These are phyloP conservation scores for Sebastes jordani DNA, from an alignment of 2,797 vertebrate species.

Conservation along the genomic window DNA sequence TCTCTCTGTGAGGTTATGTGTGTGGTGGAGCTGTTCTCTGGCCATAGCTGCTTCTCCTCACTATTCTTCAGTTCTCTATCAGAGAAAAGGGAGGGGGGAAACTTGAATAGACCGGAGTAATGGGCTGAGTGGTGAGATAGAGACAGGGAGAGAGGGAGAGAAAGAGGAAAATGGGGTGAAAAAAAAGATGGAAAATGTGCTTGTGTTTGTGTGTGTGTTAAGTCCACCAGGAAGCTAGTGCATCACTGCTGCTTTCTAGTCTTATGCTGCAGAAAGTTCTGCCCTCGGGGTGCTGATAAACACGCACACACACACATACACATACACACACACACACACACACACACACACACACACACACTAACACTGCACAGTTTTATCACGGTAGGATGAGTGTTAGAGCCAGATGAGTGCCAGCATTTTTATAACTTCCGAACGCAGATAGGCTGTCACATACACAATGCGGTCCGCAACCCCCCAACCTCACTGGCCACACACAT, in stretches of 20 bases:
- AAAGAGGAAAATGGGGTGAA: not conserved
- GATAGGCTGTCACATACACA: not conserved
- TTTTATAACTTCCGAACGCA: slow-evolving; percentile 11
- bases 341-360: slow-evolving; percentile 6
- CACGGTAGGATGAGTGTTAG: slow-evolving; percentile 17
- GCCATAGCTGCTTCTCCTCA: slow-evolving; percentile 37
- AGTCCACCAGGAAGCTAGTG: slow-evolving; percentile 52
- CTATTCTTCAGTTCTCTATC: slow-evolving; percentile 38
- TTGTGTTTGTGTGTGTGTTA: slow-evolving; percentile 3
- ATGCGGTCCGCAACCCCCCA: not conserved
- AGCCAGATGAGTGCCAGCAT: slow-evolving; percentile 18
- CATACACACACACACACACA: slow-evolving; percentile 1
- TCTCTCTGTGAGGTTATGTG: not conserved
- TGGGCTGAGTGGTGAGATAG: slow-evolving; percentile 44
- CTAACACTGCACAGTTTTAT: slow-evolving; percentile 22
- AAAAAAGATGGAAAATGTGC: not conserved
- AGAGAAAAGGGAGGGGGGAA: slow-evolving; percentile 6
- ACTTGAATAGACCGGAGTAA: slow-evolving; percentile 54
- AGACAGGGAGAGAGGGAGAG: not conserved
- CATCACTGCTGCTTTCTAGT: slow-evolving; percentile 65
- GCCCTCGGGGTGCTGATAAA: slow-evolving; percentile 40
- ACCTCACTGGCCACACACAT: not conserved
- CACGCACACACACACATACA: slow-evolving; percentile 9
- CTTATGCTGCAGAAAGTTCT: slow-evolving; percentile 51
- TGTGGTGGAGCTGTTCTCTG: slow-evolving; percentile 7